Conservation (phyloP, 2,113 vertebrate genomes). For the Ceyx melanurus region DNA sequence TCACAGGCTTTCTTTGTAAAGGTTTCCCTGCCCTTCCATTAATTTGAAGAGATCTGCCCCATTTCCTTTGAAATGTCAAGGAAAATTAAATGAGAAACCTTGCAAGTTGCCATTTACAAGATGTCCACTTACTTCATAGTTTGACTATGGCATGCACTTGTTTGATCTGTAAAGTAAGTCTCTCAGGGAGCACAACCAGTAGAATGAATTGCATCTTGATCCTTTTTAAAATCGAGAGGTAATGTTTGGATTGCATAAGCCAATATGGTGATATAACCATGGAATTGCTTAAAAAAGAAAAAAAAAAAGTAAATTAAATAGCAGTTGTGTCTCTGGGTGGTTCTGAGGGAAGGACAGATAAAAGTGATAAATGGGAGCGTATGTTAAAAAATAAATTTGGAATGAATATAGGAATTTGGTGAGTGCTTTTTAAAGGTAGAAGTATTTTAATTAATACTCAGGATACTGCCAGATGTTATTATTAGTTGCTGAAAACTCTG, state of each 20-base stretch:
- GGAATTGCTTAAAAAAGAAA: neutral
- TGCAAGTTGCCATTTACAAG: neutral
- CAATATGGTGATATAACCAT: neutral
- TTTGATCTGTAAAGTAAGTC: neutral
- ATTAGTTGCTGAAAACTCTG: neutral
- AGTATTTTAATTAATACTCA: neutral
- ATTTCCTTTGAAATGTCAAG: conserved; percentile 54
- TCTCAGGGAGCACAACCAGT: neutral
- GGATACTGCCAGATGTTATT: neutral
- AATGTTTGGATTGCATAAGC: neutral
- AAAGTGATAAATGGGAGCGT: neutral
- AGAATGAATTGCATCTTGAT: neutral
- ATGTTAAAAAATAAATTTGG: neutral
- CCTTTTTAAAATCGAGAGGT: neutral
- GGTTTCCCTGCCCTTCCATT: conserved; percentile 25
- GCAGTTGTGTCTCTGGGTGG: neutral
- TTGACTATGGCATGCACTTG: neutral
- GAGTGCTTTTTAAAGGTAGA: neutral
- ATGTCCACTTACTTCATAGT: neutral
- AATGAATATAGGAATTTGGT: neutral
- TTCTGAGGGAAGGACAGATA: neutral
- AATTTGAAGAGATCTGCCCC: conserved; percentile 13
- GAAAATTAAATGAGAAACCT: neutral
- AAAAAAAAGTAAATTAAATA: neutral
- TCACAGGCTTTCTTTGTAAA: neutral